Conservation (phyloP, 2,797 vertebrate genomes). For the Crax fasciolata region DNA sequence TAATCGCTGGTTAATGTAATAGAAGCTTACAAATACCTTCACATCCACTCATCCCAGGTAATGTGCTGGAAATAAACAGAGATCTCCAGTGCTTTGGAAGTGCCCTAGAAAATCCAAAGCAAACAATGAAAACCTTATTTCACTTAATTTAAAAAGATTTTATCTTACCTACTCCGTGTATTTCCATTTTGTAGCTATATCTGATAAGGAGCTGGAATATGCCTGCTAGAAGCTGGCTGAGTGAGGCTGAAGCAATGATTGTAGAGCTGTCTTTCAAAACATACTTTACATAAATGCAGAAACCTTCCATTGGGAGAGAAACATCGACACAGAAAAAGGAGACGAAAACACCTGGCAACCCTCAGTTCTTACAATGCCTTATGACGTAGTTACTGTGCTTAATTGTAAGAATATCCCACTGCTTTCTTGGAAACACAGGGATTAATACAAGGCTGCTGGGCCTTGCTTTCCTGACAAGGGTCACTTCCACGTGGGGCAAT, state of each 20-base stretch:
- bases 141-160: not conserved
- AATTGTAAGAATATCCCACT: not conserved
- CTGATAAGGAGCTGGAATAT: not conserved
- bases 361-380: not conserved
- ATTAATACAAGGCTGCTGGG: not conserved
- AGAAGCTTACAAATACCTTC: not conserved
- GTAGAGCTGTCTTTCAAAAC: not conserved
- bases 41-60: not conserved
- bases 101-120: not conserved
- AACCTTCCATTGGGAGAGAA: not conserved
- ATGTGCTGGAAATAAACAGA: not conserved
- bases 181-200: not conserved
- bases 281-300: not conserved
- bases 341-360: not conserved
- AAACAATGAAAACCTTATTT: not conserved
- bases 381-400: not conserved
- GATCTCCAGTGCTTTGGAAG: not conserved
- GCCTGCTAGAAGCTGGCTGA: not conserved
- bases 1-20: not conserved
- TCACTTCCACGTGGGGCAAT: not conserved
- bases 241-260: not conserved
- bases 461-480: not conserved
- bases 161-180: not conserved
- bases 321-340: not conserved
- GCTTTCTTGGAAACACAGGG: not conserved